Evolutionary conservation across 2,888 invertebrate genomes (phyloP).

Genomic region (Lottia gigantea): DNA sequence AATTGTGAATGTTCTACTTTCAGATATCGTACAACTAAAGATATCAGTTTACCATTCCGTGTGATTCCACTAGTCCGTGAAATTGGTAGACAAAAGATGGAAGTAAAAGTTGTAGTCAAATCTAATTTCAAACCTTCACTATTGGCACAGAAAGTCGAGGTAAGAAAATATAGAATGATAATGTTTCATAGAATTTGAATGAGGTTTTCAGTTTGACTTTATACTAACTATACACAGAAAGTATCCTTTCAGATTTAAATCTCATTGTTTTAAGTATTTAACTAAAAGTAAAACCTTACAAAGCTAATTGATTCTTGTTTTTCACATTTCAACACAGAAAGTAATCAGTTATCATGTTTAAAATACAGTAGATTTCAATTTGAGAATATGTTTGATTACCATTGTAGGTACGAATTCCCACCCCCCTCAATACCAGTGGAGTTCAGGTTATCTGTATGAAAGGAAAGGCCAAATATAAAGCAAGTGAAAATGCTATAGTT

Average conservation of each 20-base stretch:
- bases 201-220: not conserved
- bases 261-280: too few species aligned
- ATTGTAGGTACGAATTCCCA: conserved; percentile 84
- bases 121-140: conserved; percentile 99
- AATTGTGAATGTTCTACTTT: not conserved
- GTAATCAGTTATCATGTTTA: too few species aligned
- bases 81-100: conserved; percentile 99
- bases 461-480: conserved; percentile 99
- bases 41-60: conserved; percentile 98
- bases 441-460: conserved; percentile 99
- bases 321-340: too few species aligned
- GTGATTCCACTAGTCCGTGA: conserved; percentile 98
- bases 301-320: too few species aligned
- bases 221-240: too few species aligned
- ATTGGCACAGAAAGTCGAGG: conserved; percentile 98
- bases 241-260: too few species aligned
- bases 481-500: conserved; percentile 98
- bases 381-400: too few species aligned
- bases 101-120: conserved; percentile 98
- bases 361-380: too few species aligned
- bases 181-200: too few species aligned
- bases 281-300: too few species aligned
- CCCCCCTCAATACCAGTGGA: conserved; percentile 97
- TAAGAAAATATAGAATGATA: conserved; percentile 63
- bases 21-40: conserved; percentile 98